Base-by-base conservation (phyloP, 1,140 invertebrate genomes). In the Drosophila bipectinata region DNA sequence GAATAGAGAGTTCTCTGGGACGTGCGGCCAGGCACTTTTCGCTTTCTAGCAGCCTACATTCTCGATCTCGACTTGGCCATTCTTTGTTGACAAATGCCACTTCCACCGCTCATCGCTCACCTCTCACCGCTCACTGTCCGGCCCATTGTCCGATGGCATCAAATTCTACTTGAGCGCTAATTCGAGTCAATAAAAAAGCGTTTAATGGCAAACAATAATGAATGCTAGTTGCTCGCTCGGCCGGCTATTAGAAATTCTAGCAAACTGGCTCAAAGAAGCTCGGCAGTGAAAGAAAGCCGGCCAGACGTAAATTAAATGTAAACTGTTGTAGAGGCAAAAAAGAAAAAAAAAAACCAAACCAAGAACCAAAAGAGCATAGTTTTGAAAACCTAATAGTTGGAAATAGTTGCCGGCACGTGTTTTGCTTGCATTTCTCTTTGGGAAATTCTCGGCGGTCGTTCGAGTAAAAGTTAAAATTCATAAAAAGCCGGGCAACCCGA, bases 131-230 rank as follows among this genome's bases (percentile, higher is more conserved):
- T 47, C 14, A 57, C 54, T 37, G 26, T 15, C n/a, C n/a, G 15
- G 51, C 45, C 30, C 51, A 71, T 62, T 72, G 48, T 64, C 39
- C 63, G 72, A 71, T 85, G 83, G 68, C 83, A 88, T 88, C 61
- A 79, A 87, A 88, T 88, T 88, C 83, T 88, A 88, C 56, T 88
- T 87, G 59, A 79, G 69, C 51, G 74, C 53, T 87, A 87, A 87
- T 87, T 72, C 37, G 71, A 82, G 76, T 58, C 83, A 83, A 88
- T 88, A 83, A 88, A 79, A 78, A 74, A 85, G 64, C 84, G 79
- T 83, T 88, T 88, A 81, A 39, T 56, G 28, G 67, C 67, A 49
- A 69, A 69, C 67, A 69, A 69, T 69, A 69, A 69, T 69, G 52
- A 69, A 69, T 69, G 67, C 67, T 69, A 69, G 67, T 69, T 69